phyloP scores from a whole-genome alignment of 2,888 invertebrate species.

The Drosophila neonasuta region DNA sequence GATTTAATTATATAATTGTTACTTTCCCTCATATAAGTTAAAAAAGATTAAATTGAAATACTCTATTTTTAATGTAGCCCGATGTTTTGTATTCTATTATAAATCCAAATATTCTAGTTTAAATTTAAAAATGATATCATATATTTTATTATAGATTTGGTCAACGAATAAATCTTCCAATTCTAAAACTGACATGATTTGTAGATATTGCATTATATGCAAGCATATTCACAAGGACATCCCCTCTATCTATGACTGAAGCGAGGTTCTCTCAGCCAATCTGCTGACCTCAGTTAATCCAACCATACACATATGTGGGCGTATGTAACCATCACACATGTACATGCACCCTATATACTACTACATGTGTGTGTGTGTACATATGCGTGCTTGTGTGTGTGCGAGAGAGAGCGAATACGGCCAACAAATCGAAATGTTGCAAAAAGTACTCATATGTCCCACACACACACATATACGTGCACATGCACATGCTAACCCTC shows the following conservation, averaged over 20 bases:
- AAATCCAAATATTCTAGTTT: too few species aligned
- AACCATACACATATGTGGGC: constrained; percentile 64
- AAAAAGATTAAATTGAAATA: too few species aligned
- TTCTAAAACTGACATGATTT: background rate
- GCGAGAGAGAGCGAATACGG: constrained; percentile 27
- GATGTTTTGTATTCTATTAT: too few species aligned
- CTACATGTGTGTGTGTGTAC: constrained; percentile 2
- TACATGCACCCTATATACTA: constrained; percentile 33
- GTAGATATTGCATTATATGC: background rate
- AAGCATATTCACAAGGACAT: constrained; percentile 3
- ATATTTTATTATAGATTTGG: too few species aligned
- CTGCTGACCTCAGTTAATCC: constrained; percentile 54
- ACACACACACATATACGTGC: constrained; percentile 40
- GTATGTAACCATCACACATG: constrained; percentile 54
- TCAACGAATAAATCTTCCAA: background rate
- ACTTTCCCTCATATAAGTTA: too few species aligned
- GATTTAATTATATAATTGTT: too few species aligned
- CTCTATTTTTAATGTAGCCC: too few species aligned
- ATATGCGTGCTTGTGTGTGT: constrained; percentile 39
- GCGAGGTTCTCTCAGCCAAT: constrained; percentile 50
- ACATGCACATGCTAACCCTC: constrained; percentile 54
- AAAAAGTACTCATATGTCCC: constrained; percentile 71
- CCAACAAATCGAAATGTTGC: constrained; percentile 77
- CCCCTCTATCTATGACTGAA: constrained; percentile 3
- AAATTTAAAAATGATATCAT: too few species aligned